Percentiles rank a stretch among this genome's conserved stretches.
phyloP scores from a whole-genome alignment of 2,113 vertebrate genomes.

The Baryphthengus martii region DNA sequence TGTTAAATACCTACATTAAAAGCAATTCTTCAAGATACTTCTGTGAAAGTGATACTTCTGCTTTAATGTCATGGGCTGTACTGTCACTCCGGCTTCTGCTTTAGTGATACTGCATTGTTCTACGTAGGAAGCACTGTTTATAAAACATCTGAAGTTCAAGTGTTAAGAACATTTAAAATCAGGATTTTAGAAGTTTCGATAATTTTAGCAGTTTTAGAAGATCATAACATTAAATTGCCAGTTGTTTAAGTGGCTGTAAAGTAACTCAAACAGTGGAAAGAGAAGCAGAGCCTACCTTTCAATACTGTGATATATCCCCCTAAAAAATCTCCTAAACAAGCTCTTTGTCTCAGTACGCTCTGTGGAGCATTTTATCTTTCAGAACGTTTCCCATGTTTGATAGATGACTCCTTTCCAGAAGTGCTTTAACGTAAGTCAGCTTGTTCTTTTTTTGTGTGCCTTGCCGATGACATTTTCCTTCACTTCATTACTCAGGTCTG shows the following conservation, averaged over 20 bases:
- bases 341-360: neutral
- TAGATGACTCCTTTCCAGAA: slow-evolving; percentile 18
- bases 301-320: neutral
- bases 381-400: neutral
- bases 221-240: neutral
- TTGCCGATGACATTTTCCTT: neutral
- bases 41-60: neutral
- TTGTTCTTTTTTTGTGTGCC: neutral
- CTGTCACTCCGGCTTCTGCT: neutral
- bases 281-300: neutral
- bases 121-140: neutral
- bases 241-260: neutral
- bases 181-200: neutral
- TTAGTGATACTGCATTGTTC: neutral
- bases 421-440: neutral
- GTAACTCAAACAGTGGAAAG: neutral
- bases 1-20: neutral
- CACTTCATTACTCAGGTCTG: neutral
- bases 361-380: neutral
- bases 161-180: neutral
- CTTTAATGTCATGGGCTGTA: neutral
- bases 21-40: neutral
- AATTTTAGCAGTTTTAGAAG: neutral
- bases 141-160: neutral
- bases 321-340: neutral